phyloP scores from a whole-genome alignment of 2,113 vertebrate species.

The Montifringilla adamsi region DNA sequence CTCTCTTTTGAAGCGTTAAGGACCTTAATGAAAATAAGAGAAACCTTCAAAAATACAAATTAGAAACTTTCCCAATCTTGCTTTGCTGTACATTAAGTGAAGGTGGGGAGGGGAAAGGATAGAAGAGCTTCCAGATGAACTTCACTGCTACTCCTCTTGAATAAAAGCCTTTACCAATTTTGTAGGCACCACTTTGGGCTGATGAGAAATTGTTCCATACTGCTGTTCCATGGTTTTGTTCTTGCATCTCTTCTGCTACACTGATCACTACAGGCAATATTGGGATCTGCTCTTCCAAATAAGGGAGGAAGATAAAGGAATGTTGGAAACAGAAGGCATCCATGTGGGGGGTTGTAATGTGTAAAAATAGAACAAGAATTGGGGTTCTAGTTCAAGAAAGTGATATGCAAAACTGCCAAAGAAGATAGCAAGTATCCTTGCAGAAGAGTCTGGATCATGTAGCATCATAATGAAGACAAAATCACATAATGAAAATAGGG shows the following conservation, averaged over 20 bases:
- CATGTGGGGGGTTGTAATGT: fast-evolving
- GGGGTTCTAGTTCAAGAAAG: not conserved
- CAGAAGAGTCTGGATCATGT: not conserved
- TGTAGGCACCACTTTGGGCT: not conserved
- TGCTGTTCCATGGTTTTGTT: not conserved
- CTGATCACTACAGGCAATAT: not conserved
- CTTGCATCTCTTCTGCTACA: not conserved
- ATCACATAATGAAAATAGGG: not conserved
- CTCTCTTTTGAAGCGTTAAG: not conserved
- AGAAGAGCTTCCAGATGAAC: not conserved
- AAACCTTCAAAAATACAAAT: not conserved
- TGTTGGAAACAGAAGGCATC: not conserved
- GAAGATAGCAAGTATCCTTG: not conserved
- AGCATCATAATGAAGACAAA: not conserved
- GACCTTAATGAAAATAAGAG: not conserved
- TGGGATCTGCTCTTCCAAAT: not conserved
- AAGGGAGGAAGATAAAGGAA: not conserved
- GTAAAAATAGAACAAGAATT: not conserved
- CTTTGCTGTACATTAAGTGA: not conserved
- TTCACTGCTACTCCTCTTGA: not conserved
- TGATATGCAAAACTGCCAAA: not conserved
- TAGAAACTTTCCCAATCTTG: not conserved
- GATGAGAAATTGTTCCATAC: not conserved
- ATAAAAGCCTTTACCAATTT: not conserved
- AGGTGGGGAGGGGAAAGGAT: not conserved